Evolutionary conservation across 2,113 vertebrate species (phyloP).

Genomic region (Hystrix cristata): DNA sequence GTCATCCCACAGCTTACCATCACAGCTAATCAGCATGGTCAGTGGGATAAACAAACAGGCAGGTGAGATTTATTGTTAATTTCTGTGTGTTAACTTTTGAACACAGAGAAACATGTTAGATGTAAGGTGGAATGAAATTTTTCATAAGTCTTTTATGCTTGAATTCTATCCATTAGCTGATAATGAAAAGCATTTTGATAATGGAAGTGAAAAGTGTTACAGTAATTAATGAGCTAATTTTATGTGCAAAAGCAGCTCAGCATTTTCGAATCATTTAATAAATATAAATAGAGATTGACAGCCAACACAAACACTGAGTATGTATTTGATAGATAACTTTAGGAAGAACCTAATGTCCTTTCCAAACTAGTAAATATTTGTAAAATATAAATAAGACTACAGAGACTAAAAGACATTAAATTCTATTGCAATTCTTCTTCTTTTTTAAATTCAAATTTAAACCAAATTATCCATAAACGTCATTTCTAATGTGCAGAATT

Average conservation of each 20-base stretch:
- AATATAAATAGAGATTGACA: constrained; percentile 22
- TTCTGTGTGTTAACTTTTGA: not conserved
- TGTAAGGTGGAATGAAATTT: not conserved
- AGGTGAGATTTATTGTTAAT: not conserved
- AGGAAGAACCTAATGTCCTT: not conserved
- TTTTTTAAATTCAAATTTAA: not conserved
- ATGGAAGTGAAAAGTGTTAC: not conserved
- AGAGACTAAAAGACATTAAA: constrained; percentile 17
- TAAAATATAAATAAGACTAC: constrained; percentile 43
- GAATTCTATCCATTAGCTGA: not conserved
- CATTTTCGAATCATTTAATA: constrained; percentile 36
- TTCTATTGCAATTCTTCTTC: not conserved
- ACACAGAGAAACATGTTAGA: not conserved
- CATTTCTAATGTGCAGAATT: constrained; percentile 34
- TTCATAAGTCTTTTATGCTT: constrained; percentile 2
- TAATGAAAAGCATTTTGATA: constrained; percentile 36
- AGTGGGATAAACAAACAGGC: not conserved
- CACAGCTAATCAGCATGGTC: not conserved
- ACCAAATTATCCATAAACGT: not conserved
- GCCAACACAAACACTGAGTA: not conserved
- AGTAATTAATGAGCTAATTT: constrained; percentile 42
- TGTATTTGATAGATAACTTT: not conserved
- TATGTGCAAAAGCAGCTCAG: not conserved
- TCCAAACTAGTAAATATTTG: constrained; percentile 6
- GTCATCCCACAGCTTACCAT: not conserved